A percentile compares a stretch with the other conserved stretches of the same genome.
Evolutionary conservation across 2,797 vertebrate species (phyloP).

Genomic region (Decapterus maruadsi): DNA sequence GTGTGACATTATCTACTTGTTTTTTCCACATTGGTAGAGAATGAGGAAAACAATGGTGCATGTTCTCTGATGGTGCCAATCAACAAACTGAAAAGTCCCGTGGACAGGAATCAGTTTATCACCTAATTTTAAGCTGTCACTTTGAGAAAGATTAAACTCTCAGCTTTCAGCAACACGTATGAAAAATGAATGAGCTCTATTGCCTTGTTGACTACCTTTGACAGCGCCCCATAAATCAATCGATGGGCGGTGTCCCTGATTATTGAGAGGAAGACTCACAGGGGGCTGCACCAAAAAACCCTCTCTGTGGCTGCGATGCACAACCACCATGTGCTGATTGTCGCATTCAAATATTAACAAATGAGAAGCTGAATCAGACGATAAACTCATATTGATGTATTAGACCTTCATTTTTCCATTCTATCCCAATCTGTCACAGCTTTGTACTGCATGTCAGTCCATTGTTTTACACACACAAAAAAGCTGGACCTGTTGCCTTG

Average conservation of each 20-base stretch:
- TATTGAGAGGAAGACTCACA: slow-evolving; percentile 25
- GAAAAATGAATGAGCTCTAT: slow-evolving; percentile 67
- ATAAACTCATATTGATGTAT: neutral
- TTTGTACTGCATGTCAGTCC: neutral
- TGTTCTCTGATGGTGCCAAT: slow-evolving; percentile 41
- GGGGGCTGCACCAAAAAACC: slow-evolving; percentile 21
- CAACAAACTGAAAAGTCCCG: slow-evolving; percentile 49
- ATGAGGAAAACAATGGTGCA: neutral
- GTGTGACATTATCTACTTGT: neutral
- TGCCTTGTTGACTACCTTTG: slow-evolving; percentile 59
- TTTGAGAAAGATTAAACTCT: slow-evolving; percentile 44
- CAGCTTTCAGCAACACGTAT: slow-evolving; percentile 41
- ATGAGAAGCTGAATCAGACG: neutral
- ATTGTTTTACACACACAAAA: neutral
- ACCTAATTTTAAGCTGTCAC: slow-evolving; percentile 58
- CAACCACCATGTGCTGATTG: neutral
- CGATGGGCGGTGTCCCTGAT: slow-evolving; percentile 23
- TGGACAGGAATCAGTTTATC: slow-evolving; percentile 59
- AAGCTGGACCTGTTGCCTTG: neutral
- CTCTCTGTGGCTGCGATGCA: neutral
- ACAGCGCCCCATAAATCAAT: slow-evolving; percentile 72
- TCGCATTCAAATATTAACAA: slow-evolving; percentile 3
- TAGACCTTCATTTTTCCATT: neutral
- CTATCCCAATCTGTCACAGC: neutral
- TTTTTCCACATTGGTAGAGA: neutral